Evolutionary conservation across 2,888 invertebrate genomes (phyloP).

Genomic region (Tineola bisselliella): DNA sequence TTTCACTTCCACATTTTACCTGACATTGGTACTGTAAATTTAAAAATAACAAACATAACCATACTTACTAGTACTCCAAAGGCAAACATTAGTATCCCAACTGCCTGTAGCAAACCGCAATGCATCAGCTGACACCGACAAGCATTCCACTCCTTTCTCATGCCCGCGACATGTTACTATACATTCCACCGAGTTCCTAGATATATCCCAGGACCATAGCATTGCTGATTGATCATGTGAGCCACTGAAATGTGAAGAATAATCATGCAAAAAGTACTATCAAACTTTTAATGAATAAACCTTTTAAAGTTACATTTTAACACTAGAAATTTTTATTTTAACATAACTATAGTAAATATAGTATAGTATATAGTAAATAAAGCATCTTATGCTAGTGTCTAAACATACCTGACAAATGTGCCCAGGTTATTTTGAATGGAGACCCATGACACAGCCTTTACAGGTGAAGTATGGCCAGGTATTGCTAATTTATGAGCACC

Average conservation of each 20-base stretch:
- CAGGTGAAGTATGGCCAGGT: constrained; percentile 86
- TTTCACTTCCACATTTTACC: too few relatives aligned
- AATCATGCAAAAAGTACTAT: too few relatives aligned
- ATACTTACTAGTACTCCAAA: constrained; percentile 83
- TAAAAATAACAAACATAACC: too few relatives aligned
- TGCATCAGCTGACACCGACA: constrained; percentile 77
- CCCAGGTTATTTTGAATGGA: constrained; percentile 71
- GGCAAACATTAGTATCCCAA: constrained; percentile 91
- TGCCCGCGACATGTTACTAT: constrained; percentile 88
- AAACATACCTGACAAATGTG: constrained; percentile 72
- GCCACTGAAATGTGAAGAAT: constrained; percentile 75
- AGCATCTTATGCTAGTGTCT: too few relatives aligned
- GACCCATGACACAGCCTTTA: constrained; percentile 91
- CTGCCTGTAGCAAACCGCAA: constrained; percentile 81
- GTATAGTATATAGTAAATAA: too few relatives aligned
- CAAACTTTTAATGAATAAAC: too few relatives aligned
- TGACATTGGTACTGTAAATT: too few relatives aligned
- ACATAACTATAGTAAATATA: too few relatives aligned
- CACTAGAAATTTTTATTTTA: too few relatives aligned
- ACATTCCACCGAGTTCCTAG: constrained; percentile 79
- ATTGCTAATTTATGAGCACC: constrained; percentile 86
- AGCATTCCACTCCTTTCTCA: constrained; percentile 89
- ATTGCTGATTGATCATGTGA: constrained; percentile 93
- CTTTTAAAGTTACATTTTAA: too few relatives aligned
- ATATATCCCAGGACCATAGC: constrained; percentile 88